A percentile compares a stretch with the other conserved stretches of the same genome.
phyloP scores from a whole-genome alignment of 1,140 invertebrate genomes.

The Rhyzopertha dominica region DNA sequence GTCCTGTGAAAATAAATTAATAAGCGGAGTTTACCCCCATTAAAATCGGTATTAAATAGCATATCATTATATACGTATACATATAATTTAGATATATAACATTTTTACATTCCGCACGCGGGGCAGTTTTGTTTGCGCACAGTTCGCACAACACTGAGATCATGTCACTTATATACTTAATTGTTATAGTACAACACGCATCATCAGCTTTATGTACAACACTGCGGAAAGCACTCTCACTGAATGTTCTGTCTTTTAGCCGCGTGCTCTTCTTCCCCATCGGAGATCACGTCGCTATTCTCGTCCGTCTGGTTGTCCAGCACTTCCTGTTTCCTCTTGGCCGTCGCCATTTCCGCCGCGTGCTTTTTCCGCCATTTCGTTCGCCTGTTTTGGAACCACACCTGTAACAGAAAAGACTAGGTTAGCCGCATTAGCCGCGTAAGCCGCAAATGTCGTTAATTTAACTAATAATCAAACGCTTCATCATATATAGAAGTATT shows the following conservation, averaged over 20 bases:
- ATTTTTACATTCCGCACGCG: conserved; percentile 40
- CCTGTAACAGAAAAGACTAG: conserved; percentile 63
- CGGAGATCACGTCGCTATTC: conserved; percentile 45
- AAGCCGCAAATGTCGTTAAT: too few species aligned
- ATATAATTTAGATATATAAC: conserved; percentile 28
- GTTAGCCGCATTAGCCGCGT: too few species aligned
- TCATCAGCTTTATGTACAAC: too few species aligned
- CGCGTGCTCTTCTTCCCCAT: conserved; percentile 41
- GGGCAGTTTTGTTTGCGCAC: conserved; percentile 14
- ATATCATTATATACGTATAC: conserved; percentile 37
- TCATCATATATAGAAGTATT: too few species aligned
- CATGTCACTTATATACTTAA: too few species aligned
- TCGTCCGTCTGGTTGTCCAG: conserved; percentile 61
- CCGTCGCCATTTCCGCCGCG: conserved; percentile 97
- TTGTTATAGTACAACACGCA: too few species aligned
- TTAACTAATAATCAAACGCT: too few species aligned
- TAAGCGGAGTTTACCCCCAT: too few species aligned
- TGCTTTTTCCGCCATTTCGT: conserved; percentile 99
- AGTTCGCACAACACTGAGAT: conserved; percentile 32
- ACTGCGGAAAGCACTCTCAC: conserved; percentile 34
- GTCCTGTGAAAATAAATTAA: too few species aligned
- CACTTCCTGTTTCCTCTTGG: conserved; percentile 93
- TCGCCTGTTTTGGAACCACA: conserved; percentile 99
- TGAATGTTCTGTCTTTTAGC: conserved; percentile 42
- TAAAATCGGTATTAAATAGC: conserved; percentile 26